Evolutionary conservation across 2,888 invertebrate species (phyloP).

Genomic region (Platycheirus rosarum): DNA sequence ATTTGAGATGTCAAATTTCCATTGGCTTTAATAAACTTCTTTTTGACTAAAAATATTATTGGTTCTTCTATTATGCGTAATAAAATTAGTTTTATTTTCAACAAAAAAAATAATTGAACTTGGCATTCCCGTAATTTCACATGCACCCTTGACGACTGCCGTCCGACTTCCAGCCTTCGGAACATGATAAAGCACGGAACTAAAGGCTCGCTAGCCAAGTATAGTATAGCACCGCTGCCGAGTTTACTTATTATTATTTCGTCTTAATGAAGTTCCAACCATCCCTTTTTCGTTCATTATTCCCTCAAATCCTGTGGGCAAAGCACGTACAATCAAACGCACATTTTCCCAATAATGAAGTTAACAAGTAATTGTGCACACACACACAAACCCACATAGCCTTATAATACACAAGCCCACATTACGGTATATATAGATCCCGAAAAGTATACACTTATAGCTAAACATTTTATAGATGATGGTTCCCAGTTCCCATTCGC

Average conservation of each 20-base stretch:
- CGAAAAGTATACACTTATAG: slow-evolving; percentile 48
- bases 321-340: slow-evolving; percentile 73
- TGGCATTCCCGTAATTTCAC: slow-evolving; percentile 51
- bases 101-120: slow-evolving; percentile 61
- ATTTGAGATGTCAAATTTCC: too few species aligned
- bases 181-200: slow-evolving; percentile 16
- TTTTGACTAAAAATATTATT: too few species aligned
- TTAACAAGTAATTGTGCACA: slow-evolving; percentile 69
- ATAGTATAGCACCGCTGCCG: slow-evolving; percentile 10
- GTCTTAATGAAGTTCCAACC: slow-evolving; percentile 74
- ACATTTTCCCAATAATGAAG: slow-evolving; percentile 72
- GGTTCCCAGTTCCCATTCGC: slow-evolving; percentile 58
- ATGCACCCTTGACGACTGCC: slow-evolving; percentile 33
- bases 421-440: slow-evolving; percentile 1
- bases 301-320: slow-evolving; percentile 70
- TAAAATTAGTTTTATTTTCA: slow-evolving; percentile 64
- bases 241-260: slow-evolving; percentile 72
- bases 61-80: too few species aligned
- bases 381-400: slow-evolving; percentile 7
- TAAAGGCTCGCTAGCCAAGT: slow-evolving; percentile 16
- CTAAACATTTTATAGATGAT: slow-evolving; percentile 69
- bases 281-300: slow-evolving; percentile 74
- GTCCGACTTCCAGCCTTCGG: slow-evolving; percentile 29
- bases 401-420: not conserved
- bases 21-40: too few species aligned